phyloP scores from a whole-genome alignment of 2,888 invertebrate species.

The Frankliniella intonsa region DNA sequence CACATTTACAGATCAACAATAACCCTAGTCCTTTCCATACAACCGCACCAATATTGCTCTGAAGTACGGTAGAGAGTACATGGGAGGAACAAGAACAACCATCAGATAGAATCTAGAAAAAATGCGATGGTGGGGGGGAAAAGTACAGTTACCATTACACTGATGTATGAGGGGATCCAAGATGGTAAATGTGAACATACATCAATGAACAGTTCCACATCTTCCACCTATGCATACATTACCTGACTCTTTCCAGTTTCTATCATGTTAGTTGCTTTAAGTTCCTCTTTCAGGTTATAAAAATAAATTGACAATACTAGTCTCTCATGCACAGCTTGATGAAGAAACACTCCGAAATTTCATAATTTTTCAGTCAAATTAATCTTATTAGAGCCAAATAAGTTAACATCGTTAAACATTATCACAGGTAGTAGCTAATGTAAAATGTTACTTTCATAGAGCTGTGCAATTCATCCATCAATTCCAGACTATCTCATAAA shows the following conservation, averaged over 20 bases:
- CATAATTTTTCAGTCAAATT: conserved; percentile 20
- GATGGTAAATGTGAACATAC: background rate
- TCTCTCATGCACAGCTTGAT: conserved; percentile 15
- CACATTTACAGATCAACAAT: conserved; percentile 21
- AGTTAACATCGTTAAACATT: conserved; percentile 25
- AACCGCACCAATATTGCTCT: conserved; percentile 4
- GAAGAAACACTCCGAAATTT: conserved; percentile 20
- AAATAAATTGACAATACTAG: conserved; percentile 20
- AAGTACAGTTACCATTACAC: background rate
- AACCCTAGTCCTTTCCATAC: conserved; percentile 2
- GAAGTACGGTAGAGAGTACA: conserved; percentile 11
- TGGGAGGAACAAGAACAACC: background rate
- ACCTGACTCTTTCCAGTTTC: background rate
- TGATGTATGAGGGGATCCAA: conserved; percentile 19
- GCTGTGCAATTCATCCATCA: conserved; percentile 12
- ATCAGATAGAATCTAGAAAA: background rate
- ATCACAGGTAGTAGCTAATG: conserved; percentile 22
- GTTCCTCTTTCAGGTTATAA: background rate
- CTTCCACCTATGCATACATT: background rate
- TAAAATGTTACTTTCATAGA: conserved; percentile 21
- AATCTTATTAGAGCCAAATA: conserved; percentile 20
- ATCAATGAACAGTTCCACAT: conserved; percentile 4
- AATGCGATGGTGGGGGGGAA: background rate
- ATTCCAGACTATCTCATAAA: conserved; percentile 19
- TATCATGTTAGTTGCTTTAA: background rate